Base-by-base conservation (phyloP, 2,113 vertebrate genomes). In the Spea bombifrons region DNA sequence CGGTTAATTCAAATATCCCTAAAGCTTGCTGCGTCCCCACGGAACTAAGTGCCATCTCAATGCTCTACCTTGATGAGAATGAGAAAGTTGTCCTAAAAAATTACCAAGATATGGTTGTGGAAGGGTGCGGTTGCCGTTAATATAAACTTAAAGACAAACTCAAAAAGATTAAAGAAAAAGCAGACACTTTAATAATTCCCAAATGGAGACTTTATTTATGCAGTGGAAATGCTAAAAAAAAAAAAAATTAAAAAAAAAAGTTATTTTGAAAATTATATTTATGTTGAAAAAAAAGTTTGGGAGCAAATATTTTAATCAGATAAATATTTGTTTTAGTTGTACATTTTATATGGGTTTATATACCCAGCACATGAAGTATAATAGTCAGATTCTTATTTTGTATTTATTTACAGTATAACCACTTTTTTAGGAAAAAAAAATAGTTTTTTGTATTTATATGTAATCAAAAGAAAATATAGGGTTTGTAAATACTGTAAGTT, bases 371-470 rank as follows among this genome's bases (percentile, higher is more conserved):
- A 98, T 99, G 96, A 98, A 99, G 96, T 98, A 99, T 96, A 97
- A 96, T 96, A 95, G 93, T 96, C 93, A 97, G 95, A 98, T 98
- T 97, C 94, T 93, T 99, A 98, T 96, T 97, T 96, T 98, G 96
- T 99, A 98, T 99, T 99, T 99, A 98, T 98, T 99, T 96, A 88
- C 94, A 97, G 97, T 95, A 96, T 99, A 99, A 99, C 97, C 97
- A 99, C 97, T 98, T 96, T 96, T 96, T 80, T 80, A 59, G 50
- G 50, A 59, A 66, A 98, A 95, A 95, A 95, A 86, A 96, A 97
- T 97, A 98, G 96, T 92, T 96, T 97, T 98, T 96, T 97, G 96
- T 99, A 98, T 99, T 99, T 98, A 99, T 95, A 88, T 94, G 90
- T 94, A 93, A 94, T 98, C 97, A 88, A 94, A 93, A 93, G 93